Conservation (phyloP, 2,888 invertebrate genomes). For the Pandemis corylana region DNA sequence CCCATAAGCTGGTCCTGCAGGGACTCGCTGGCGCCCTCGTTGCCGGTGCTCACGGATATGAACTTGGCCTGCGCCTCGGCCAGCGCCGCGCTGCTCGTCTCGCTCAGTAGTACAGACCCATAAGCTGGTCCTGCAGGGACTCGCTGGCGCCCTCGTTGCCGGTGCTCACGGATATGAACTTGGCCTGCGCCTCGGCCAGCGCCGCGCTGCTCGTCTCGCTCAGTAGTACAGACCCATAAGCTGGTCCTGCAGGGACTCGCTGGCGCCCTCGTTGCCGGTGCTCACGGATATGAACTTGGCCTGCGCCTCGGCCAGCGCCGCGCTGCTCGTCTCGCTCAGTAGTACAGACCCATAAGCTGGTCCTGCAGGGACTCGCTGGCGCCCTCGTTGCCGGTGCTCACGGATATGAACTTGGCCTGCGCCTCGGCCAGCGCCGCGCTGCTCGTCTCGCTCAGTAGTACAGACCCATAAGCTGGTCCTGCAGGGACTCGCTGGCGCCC, state of each 20-base stretch:
- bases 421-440: conserved; percentile 88
- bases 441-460: conserved; percentile 68
- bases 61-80: conserved; percentile 90
- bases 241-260: conserved; percentile 95
- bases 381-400: conserved; percentile 92
- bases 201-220: conserved; percentile 86
- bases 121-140: conserved; percentile 92
- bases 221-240: conserved; percentile 45
- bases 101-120: background rate
- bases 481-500: conserved; percentile 92
- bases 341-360: conserved; percentile 75
- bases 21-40: conserved; percentile 92
- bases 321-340: conserved; percentile 79
- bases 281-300: conserved; percentile 93
- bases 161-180: conserved; percentile 92
- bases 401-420: conserved; percentile 92
- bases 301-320: conserved; percentile 89
- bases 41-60: conserved; percentile 93
- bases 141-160: conserved; percentile 93
- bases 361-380: conserved; percentile 94
- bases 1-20: conserved; percentile 90
- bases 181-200: conserved; percentile 89
- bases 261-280: conserved; percentile 91
- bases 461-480: conserved; percentile 87
- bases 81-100: conserved; percentile 88